Base-by-base conservation (phyloP, 2,797 vertebrate genomes). In the Bothrops alternatus region DNA sequence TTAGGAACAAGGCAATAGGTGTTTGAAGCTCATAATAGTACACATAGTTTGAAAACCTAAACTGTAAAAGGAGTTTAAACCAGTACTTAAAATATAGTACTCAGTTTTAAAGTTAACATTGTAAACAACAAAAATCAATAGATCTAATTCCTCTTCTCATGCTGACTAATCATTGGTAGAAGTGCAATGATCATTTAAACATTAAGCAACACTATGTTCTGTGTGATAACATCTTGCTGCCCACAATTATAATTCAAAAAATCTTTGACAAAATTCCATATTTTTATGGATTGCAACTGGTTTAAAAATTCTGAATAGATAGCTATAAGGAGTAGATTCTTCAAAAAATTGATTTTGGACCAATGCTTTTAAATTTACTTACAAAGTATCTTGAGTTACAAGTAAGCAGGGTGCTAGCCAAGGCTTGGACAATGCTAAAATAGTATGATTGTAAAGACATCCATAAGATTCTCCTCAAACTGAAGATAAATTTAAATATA, bases 11-110 rank as follows among this genome's bases (percentile, higher is more conserved):
- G 32, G 20, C 87, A 94, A 92, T 88, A 25, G 23, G 2, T 60
- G 32, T 92, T 78, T 69, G 73, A 86, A 57, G 37, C 93, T 93
- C 58, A 93, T 32, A 90, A 93, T 61, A 93, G 58, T 61, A 93
- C 65, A 90, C 86, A 12, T 8, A 61, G 92, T 96, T 88, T 89
- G 88, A 92, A 95, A 95, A 47, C 2, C 95, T 95, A 94, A 94
- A 96, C 86, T 93, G 91, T 95, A 96, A 94, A 90, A 63, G 93
- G 91, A 25, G 94, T 95, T 96, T 95, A 92, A 89, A 93, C 93
- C 93, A 95, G 10, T 86, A 78, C 90, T 90, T 93, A 37, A 89
- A 86, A 55, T 23, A 88, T 90, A 86, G 42, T 23, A 88, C 88
- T 28, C n/a, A 42, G 85, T 89, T 93, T 88, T 92, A 93, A 95